Base-by-base conservation (phyloP, 2,888 invertebrate genomes). In the Pammene aurita region DNA sequence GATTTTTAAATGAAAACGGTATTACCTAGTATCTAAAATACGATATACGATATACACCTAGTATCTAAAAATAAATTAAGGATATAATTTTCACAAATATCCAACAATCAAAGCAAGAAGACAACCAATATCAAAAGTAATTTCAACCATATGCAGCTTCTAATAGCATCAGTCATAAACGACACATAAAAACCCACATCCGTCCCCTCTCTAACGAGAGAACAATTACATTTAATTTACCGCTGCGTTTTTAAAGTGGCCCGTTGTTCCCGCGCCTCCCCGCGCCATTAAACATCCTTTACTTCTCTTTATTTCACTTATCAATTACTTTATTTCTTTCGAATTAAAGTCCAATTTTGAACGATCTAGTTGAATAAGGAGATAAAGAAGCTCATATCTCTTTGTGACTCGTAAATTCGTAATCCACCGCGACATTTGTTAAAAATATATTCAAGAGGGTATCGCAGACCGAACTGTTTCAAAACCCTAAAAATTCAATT, bases 171-270 rank as follows among this genome's bases (percentile, higher is more conserved):
- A 26, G 66, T 60, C 58, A 62, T 54, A 64, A 64, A 60, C 61
- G 46, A 9, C 56, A 55, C 65, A 73, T 72, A 72, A 72, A 69
- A 64, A 56, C 66, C 67, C 71, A 75, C 65, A 67, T 67, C 72
- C 78, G 75, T 81, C 82, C 85, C 85, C 84, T 79, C 78, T 76
- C 67, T 83, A 90, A 91, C 91, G 81, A 91, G 88, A 87, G 89
- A 91, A 93, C 93, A 93, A 93, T 93, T 91, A 92, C 88, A 88
- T 92, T 92, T 92, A 92, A 92, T 93, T 93, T 88, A 87, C 85
- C 79, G 84, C 89, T 85, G 86, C 84, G 88, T 89, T 90, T 91
- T 91, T 90, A 89, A 90, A 90, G 89, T 87, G 85, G 80, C 80
- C 86, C 89, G 88, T 86, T 88, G 87, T 87, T 87, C 87, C 82